phyloP scores from a whole-genome alignment of 2,797 vertebrate genomes.

The Acipenser ruthenus region DNA sequence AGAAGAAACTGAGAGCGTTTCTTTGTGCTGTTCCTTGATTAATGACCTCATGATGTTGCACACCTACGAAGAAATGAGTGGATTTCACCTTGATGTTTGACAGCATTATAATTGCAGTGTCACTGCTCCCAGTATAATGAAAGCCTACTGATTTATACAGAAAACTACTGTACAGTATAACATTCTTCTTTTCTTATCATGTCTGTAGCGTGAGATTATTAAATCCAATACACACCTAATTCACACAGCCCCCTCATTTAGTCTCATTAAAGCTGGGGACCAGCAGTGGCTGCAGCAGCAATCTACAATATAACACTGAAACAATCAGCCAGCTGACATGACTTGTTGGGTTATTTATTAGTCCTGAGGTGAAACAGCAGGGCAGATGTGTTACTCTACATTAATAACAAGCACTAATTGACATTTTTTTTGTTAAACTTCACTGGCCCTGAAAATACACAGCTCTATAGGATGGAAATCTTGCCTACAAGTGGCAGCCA shows the following conservation, averaged over 20 bases:
- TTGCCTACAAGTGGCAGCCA: too few species aligned
- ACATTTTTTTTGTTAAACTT: too few species aligned
- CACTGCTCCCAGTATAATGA: conserved; percentile 19
- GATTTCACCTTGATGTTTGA: conserved; percentile 20
- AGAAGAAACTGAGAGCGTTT: neutral
- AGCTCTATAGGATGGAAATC: too few species aligned
- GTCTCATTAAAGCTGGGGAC: conserved; percentile 25
- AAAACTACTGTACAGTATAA: neutral
- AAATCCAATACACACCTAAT: conserved; percentile 23
- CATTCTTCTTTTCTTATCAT: neutral
- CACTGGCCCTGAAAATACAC: too few species aligned
- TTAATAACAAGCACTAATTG: too few species aligned
- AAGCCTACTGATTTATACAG: conserved; percentile 10
- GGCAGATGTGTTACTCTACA: too few species aligned
- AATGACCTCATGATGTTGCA: conserved; percentile 12
- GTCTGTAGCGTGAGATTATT: conserved; percentile 14
- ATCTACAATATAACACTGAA: too few species aligned
- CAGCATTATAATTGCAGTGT: conserved; percentile 1
- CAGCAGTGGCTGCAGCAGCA: neutral
- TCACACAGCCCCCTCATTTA: conserved; percentile 32
- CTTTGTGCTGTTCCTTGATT: conserved; percentile 19
- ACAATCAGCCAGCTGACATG: too few species aligned
- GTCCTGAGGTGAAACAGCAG: conserved; percentile 16
- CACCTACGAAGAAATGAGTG: conserved; percentile 22
- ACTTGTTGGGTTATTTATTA: conserved; percentile 25